Evolutionary conservation across 2,888 invertebrate species (phyloP).

Genomic region (Charanyca ferruginea): DNA sequence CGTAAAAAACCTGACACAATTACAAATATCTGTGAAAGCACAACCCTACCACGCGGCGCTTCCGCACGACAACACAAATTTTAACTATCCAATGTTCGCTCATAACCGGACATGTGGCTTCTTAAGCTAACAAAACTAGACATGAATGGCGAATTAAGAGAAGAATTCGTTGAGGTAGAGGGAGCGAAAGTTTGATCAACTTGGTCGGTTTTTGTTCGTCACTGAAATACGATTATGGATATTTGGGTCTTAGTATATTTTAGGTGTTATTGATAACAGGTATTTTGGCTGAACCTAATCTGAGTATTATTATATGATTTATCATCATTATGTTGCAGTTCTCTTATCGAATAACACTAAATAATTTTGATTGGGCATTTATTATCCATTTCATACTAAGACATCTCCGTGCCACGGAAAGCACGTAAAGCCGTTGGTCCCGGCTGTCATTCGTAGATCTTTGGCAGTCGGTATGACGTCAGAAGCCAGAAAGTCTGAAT

Average conservation of each 20-base stretch:
- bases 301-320: conserved; percentile 8
- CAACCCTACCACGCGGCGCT: conserved; percentile 19
- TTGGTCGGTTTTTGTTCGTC: conserved; percentile 33
- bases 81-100: conserved; percentile 37
- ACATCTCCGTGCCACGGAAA: too few species aligned
- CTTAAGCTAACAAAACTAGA: conserved; percentile 18
- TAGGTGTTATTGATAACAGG: conserved; percentile 28
- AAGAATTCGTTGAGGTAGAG: neutral
- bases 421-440: too few species aligned
- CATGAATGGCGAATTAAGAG: conserved; percentile 23
- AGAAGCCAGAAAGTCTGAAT: too few species aligned
- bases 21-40: conserved; percentile 59
- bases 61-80: neutral
- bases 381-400: too few species aligned
- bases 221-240: conserved; percentile 26
- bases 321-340: too few species aligned
- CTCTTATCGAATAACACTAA: neutral
- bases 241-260: conserved; percentile 36
- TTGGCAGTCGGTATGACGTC: too few species aligned
- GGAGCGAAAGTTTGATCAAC: conserved; percentile 52
- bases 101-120: neutral
- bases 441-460: too few species aligned
- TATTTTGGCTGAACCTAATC: conserved; percentile 20
- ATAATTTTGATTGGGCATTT: neutral
- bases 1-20: conserved; percentile 45